Percentiles rank a stretch among this genome's conserved stretches.
phyloP scores from a whole-genome alignment of 2,797 vertebrate genomes.

The Morelia viridis region DNA sequence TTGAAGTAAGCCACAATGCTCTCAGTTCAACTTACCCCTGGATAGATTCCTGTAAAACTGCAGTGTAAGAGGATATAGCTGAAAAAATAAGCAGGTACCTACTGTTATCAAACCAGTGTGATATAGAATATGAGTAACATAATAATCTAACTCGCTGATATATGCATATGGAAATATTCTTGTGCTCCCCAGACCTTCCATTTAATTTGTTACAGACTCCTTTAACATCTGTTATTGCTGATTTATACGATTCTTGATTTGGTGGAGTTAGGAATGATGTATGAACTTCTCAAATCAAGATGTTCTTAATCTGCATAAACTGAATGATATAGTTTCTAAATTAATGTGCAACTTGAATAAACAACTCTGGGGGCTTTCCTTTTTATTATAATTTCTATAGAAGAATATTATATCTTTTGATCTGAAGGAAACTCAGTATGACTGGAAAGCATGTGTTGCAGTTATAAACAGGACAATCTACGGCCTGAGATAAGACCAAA shows the following conservation, averaged over 20 bases:
- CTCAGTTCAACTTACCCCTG: not conserved
- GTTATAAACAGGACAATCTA: conserved; percentile 78
- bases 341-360: not conserved
- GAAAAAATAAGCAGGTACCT: not conserved
- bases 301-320: not conserved
- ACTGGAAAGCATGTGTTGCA: conserved; percentile 79
- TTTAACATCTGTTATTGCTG: not conserved
- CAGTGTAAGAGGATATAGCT: not conserved
- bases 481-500: conserved; percentile 70
- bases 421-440: conserved; percentile 73
- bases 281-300: not conserved
- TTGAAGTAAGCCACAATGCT: not conserved
- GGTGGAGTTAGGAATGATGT: not conserved
- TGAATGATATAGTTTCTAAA: not conserved
- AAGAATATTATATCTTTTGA: conserved; percentile 72
- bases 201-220: not conserved
- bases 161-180: not conserved
- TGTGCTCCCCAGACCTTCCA: not conserved
- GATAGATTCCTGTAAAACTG: not conserved
- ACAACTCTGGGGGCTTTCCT: conserved; percentile 27
- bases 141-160: not conserved
- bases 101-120: not conserved
- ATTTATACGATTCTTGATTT: not conserved
- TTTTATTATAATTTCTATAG: conserved; percentile 78
- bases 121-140: not conserved